These are phyloP conservation scores for Formicarius rufipectus DNA, from an alignment of 2,113 vertebrate genomes.

Conservation along the genomic window DNA sequence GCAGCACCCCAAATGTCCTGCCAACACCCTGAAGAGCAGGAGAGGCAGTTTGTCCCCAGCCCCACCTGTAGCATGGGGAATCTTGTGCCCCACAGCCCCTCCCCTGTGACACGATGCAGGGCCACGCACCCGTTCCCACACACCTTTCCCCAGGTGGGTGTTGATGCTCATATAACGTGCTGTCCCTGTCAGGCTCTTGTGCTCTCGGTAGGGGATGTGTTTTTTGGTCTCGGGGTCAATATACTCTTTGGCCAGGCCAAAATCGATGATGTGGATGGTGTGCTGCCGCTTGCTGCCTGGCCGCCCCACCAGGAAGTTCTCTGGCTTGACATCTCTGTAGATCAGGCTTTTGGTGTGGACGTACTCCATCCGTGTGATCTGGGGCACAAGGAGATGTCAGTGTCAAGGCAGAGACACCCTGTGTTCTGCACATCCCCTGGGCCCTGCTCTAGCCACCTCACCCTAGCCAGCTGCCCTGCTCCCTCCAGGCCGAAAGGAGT, in stretches of 20 bases:
- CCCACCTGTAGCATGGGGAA: neutral
- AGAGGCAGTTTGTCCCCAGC: neutral
- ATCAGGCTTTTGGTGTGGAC: constrained; percentile 98
- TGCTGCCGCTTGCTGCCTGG: constrained; percentile 94
- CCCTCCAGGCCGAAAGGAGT: rapidly evolving
- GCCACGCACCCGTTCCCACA: neutral
- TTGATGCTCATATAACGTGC: constrained; percentile 99
- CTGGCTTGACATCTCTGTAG: constrained; percentile 96
- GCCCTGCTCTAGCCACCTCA: rapidly evolving
- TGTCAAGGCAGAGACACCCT: rapidly evolving
- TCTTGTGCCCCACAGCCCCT: neutral
- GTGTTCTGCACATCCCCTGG: rapidly evolving
- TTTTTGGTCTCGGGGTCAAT: constrained; percentile 99
- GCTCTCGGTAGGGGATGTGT: constrained; percentile 99
- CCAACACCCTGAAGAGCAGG: neutral
- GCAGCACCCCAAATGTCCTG: neutral
- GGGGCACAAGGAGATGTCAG: neutral
- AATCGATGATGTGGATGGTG: constrained; percentile 98
- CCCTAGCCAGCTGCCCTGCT: neutral
- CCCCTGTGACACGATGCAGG: neutral
- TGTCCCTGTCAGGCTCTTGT: constrained; percentile 98
- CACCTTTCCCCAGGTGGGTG: constrained; percentile 96
- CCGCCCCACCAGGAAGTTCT: constrained; percentile 96
- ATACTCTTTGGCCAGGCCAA: constrained; percentile 98
- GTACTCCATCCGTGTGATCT: constrained; percentile 98